These are phyloP conservation scores for Bubalus kerabau DNA, from an alignment of 2,113 vertebrate genomes.

Conservation along the genomic window DNA sequence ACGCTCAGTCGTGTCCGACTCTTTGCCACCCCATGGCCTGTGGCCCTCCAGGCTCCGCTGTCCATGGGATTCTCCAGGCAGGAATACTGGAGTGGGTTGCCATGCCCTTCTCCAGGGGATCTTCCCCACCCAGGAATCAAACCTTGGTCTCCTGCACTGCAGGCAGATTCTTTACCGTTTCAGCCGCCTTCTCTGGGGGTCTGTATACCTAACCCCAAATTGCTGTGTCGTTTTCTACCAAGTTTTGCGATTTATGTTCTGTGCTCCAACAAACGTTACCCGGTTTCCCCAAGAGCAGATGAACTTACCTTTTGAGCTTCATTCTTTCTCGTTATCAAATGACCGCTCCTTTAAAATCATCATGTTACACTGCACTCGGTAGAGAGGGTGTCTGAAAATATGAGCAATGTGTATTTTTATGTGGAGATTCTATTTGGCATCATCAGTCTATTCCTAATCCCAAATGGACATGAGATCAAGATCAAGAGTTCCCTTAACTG, in stretches of 20 bases:
- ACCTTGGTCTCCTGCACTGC: not conserved
- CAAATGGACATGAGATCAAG: not conserved
- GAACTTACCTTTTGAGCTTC: not conserved
- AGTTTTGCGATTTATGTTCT: not conserved
- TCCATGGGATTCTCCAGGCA: not conserved
- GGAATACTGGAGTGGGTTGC: not conserved
- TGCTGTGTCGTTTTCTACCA: accelerated
- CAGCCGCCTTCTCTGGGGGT: accelerated
- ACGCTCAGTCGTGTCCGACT: accelerated
- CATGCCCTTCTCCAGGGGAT: not conserved
- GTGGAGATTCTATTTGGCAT: not conserved
- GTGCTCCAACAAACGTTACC: not conserved
- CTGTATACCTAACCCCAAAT: too few species aligned
- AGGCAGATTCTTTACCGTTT: not conserved
- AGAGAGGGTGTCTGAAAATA: not conserved
- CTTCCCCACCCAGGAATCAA: not conserved
- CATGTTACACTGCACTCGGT: accelerated
- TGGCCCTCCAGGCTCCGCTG: accelerated
- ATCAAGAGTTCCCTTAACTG: not conserved
- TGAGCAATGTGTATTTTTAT: not conserved
- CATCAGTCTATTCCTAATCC: not conserved
- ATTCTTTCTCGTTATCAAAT: too few species aligned
- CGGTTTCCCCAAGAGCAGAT: not conserved
- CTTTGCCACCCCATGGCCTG: not conserved
- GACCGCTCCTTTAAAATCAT: accelerated